A percentile compares a stretch with the other conserved stretches of the same genome.
Evolutionary conservation across 2,113 vertebrate species (phyloP).

Genomic region (Perccottus glenii): DNA sequence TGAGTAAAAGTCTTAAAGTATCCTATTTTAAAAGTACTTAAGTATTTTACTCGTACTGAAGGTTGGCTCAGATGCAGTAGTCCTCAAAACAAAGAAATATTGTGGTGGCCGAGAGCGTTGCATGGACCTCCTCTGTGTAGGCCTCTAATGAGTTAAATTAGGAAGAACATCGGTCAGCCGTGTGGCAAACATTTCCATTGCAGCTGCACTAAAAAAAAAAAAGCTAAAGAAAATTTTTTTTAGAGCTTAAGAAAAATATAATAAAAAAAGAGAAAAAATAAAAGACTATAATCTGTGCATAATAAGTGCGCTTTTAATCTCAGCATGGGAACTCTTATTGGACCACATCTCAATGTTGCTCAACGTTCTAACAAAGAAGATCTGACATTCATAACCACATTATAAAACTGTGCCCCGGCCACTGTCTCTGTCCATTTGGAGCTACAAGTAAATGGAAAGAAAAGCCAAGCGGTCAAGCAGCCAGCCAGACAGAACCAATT

Average conservation of each 20-base stretch:
- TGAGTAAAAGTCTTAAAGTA: too few species aligned
- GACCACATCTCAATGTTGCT: conserved; percentile 7
- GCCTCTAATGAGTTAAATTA: too few species aligned
- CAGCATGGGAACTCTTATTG: background rate
- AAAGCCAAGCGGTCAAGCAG: conserved; percentile 58
- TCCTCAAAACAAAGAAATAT: too few species aligned
- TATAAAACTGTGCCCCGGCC: conserved; percentile 31
- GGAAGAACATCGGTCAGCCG: too few species aligned
- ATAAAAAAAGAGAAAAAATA: background rate
- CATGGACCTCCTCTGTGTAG: too few species aligned
- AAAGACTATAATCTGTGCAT: background rate
- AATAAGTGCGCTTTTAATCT: background rate
- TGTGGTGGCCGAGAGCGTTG: too few species aligned
- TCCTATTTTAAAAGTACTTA: too few species aligned
- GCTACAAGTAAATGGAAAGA: conserved; percentile 32
- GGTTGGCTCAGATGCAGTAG: too few species aligned
- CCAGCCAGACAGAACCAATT: conserved; percentile 60
- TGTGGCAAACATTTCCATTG: too few species aligned
- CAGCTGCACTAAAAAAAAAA: too few species aligned
- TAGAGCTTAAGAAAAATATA: background rate
- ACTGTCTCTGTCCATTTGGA: conserved; percentile 30
- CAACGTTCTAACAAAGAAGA: conserved; percentile 12
- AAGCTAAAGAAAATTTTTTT: background rate
- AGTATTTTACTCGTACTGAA: too few species aligned
- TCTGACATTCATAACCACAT: conserved; percentile 29